phyloP scores from a whole-genome alignment of 2,113 vertebrate genomes.

The Chrysochloris asiatica region DNA sequence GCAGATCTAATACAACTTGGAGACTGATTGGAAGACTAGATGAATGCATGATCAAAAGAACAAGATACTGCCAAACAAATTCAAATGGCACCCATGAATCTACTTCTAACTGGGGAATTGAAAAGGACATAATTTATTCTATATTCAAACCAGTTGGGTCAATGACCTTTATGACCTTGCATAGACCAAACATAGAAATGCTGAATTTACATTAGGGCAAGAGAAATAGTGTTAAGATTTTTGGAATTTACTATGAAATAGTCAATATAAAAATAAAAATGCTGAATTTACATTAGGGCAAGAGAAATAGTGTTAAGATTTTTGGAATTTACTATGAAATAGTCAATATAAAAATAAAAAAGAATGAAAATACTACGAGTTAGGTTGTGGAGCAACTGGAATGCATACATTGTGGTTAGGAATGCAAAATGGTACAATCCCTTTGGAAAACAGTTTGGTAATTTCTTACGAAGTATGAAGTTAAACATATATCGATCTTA shows the following conservation, averaged over 20 bases:
- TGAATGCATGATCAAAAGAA: slow-evolving; percentile 14
- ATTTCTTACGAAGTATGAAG: slow-evolving; percentile 17
- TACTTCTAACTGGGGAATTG: background rate
- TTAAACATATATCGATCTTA: slow-evolving; percentile 20
- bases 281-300: slow-evolving; percentile 5
- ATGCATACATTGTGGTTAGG: background rate
- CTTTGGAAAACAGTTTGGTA: background rate
- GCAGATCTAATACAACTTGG: background rate
- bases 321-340: slow-evolving; percentile 24
- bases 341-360: background rate
- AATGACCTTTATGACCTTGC: background rate
- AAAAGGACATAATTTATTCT: slow-evolving; percentile 23
- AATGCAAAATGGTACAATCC: background rate
- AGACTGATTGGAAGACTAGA: background rate
- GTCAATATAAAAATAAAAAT: background rate
- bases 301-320: background rate
- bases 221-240: background rate
- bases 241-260: slow-evolving; percentile 30
- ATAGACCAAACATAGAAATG: slow-evolving; percentile 22
- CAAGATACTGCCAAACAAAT: background rate
- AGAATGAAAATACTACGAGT: background rate
- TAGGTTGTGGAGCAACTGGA: background rate
- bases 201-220: slow-evolving; percentile 1
- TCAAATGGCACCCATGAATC: background rate
- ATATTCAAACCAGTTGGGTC: background rate